Evolutionary conservation across 1,140 invertebrate species (phyloP).

Genomic region (Megathymus violae): DNA sequence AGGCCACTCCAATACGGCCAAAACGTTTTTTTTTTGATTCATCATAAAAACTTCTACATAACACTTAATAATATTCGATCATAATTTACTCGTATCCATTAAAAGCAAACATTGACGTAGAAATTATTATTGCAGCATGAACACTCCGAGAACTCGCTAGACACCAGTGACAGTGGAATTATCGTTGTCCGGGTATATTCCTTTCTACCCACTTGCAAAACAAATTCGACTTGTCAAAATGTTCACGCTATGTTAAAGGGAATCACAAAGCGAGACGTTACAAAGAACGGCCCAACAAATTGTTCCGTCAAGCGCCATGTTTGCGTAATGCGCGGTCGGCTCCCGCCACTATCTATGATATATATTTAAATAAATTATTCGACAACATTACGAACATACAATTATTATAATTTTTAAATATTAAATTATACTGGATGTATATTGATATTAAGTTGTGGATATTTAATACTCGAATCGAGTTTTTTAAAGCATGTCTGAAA

Average conservation of each 20-base stretch:
- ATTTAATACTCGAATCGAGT: too few relatives aligned
- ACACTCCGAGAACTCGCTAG: constrained; percentile 6
- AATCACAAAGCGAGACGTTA: constrained; percentile 74
- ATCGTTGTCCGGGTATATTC: constrained; percentile 50
- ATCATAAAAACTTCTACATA: too few relatives aligned
- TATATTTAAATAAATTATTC: constrained; percentile 35
- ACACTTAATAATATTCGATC: too few relatives aligned
- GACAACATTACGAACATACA: too few relatives aligned
- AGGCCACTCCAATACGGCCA: too few relatives aligned
- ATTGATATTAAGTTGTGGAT: too few relatives aligned
- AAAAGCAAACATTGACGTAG: constrained; percentile 14
- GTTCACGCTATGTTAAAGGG: constrained; percentile 66
- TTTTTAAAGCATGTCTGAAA: too few relatives aligned
- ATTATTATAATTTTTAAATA: too few relatives aligned
- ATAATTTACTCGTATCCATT: neutral
- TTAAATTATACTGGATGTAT: too few relatives aligned
- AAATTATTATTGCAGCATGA: constrained; percentile 27
- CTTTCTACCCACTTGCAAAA: constrained; percentile 61
- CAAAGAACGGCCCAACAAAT: constrained; percentile 76
- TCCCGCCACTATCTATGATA: constrained; percentile 56
- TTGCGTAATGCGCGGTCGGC: constrained; percentile 57
- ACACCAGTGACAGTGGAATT: constrained; percentile 35
- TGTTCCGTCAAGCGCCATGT: constrained; percentile 64
- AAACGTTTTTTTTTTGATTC: too few relatives aligned
- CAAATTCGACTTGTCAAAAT: constrained; percentile 77